Conservation (phyloP, 1,140 invertebrate species). For the Probaryconus sp. region DNA sequence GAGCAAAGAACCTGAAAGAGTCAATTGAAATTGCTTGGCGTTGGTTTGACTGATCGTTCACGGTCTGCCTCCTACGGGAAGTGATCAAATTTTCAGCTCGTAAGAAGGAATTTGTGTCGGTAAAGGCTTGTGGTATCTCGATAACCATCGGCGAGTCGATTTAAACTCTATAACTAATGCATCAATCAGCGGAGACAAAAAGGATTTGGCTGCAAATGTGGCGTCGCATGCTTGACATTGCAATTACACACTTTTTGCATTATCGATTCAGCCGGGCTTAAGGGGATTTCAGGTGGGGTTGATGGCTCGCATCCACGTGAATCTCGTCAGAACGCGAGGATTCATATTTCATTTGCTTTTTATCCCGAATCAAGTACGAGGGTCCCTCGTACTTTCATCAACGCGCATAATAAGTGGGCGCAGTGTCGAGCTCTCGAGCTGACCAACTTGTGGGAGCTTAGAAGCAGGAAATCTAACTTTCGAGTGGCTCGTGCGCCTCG, state of each 20-base stretch:
- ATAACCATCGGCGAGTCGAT: slow-evolving; percentile 48
- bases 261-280: too few species aligned
- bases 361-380: too few species aligned
- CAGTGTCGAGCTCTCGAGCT: too few species aligned
- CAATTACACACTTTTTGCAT: slow-evolving; percentile 26
- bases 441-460: too few species aligned
- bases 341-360: too few species aligned
- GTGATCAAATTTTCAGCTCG: slow-evolving; percentile 59
- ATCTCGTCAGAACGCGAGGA: too few species aligned
- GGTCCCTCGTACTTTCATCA: too few species aligned
- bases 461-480: too few species aligned
- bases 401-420: too few species aligned
- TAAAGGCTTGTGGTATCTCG: slow-evolving; percentile 13
- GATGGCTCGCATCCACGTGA: too few species aligned
- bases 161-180: slow-evolving; percentile 36
- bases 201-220: slow-evolving; percentile 1
- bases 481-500: too few species aligned
- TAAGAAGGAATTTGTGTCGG: slow-evolving; percentile 53
- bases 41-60: slow-evolving; percentile 62
- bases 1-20: slow-evolving; percentile 56
- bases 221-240: neutral
- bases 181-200: slow-evolving; percentile 44
- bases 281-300: too few species aligned
- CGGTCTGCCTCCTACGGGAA: slow-evolving; percentile 51
- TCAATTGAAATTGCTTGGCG: slow-evolving; percentile 63